Percentiles rank a stretch among this genome's conserved stretches.
These are phyloP conservation scores for Gephyroberyx darwinii DNA, from an alignment of 2,797 vertebrate species.

Conservation along the genomic window DNA sequence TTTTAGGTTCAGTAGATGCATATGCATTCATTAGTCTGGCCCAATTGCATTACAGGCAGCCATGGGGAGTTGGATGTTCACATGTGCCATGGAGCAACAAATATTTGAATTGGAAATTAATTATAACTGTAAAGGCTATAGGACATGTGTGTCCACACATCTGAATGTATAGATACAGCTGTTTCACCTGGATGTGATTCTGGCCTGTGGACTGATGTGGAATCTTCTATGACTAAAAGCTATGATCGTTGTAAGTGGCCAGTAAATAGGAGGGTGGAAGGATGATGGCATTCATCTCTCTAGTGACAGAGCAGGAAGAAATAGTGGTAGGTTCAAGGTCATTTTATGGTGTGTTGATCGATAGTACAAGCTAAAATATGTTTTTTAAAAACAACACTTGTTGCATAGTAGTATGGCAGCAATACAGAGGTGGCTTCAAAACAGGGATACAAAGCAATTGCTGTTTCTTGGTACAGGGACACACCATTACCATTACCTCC, in stretches of 20 bases:
- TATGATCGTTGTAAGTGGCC: no score
- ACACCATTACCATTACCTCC: not conserved
- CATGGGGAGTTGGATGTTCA: slow-evolving; percentile 14
- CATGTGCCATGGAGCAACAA: slow-evolving; percentile 17
- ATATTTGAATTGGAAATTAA: slow-evolving; percentile 43
- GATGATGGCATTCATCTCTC: not conserved
- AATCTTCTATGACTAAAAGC: not conserved
- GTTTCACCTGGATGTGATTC: slow-evolving; percentile 37
- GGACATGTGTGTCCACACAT: slow-evolving; percentile 40
- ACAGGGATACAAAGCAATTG: not conserved
- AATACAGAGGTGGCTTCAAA: not conserved
- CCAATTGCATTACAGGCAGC: slow-evolving; percentile 48
- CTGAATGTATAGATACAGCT: slow-evolving; percentile 34
- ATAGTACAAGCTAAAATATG: not conserved
- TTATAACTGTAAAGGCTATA: slow-evolving; percentile 25
- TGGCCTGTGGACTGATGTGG: slow-evolving; percentile 12
- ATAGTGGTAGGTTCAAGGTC: slow-evolving; percentile 34
- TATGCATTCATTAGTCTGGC: slow-evolving; percentile 59
- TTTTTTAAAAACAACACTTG: not conserved
- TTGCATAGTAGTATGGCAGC: no score
- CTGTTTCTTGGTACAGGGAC: not conserved
- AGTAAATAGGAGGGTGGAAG: not conserved
- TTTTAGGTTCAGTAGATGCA: slow-evolving; percentile 64
- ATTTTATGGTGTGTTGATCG: slow-evolving; percentile 14
- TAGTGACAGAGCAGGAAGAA: slow-evolving; percentile 4